phyloP scores from a whole-genome alignment of 2,113 vertebrate species.

The Phasianus colchicus region DNA sequence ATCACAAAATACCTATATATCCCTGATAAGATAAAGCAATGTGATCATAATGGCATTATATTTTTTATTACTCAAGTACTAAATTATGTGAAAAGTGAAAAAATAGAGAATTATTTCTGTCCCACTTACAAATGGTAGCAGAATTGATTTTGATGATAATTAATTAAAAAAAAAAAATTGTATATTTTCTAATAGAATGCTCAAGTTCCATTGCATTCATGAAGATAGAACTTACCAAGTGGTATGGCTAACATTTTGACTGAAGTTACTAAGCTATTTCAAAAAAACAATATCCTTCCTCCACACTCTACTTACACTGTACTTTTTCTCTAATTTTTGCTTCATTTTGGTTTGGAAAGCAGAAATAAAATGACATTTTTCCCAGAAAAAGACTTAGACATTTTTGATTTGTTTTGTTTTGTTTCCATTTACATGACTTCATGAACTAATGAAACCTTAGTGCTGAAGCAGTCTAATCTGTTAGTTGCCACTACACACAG shows the following conservation, averaged over 20 bases:
- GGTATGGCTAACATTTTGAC: background rate
- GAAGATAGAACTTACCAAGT: background rate
- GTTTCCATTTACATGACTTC: background rate
- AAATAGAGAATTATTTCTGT: background rate
- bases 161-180: conserved; percentile 3
- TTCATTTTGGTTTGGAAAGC: background rate
- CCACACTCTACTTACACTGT: background rate
- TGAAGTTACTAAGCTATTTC: background rate
- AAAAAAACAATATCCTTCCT: background rate
- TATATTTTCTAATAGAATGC: conserved; percentile 25
- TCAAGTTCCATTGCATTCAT: background rate
- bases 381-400: background rate
- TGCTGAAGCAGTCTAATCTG: background rate
- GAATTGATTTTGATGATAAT: background rate
- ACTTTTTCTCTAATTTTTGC: background rate
- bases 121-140: background rate
- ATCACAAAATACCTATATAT: background rate
- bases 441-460: background rate
- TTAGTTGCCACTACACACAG: conserved; percentile 4
- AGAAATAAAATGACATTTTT: conserved; percentile 27
- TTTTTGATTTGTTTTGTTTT: background rate
- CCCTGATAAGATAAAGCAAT: background rate
- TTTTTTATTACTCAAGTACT: conserved; percentile 11
- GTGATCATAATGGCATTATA: background rate
- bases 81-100: background rate